Evolutionary conservation across 2,888 invertebrate genomes (phyloP).

Genomic region (Apodemia zela): DNA sequence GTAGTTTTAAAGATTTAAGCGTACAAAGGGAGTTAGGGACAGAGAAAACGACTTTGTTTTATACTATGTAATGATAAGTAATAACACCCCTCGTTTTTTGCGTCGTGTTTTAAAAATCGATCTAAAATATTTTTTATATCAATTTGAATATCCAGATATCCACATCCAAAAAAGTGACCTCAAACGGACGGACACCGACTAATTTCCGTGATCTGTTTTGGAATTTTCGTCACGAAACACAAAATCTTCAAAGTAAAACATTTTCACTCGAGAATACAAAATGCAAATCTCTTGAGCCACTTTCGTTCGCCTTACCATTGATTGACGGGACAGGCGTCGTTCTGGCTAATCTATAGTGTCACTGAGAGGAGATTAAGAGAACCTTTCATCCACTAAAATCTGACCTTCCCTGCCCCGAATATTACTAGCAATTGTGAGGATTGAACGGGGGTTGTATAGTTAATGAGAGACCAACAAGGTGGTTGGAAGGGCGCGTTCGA

Average conservation of each 20-base stretch:
- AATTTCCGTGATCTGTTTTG: too few species aligned
- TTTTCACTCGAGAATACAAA: constrained; percentile 39
- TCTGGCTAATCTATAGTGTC: constrained; percentile 55
- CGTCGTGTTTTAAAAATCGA: too few species aligned
- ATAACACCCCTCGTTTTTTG: too few species aligned
- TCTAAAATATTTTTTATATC: too few species aligned
- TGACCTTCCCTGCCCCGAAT: constrained; percentile 32
- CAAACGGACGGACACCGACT: too few species aligned
- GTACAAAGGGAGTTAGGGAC: too few species aligned
- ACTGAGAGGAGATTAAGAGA: constrained; percentile 45
- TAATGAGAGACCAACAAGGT: constrained; percentile 26
- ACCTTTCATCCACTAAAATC: constrained; percentile 35
- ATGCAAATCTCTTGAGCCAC: constrained; percentile 37
- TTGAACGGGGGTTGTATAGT: constrained; percentile 22
- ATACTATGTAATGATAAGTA: too few species aligned
- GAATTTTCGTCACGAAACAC: background rate
- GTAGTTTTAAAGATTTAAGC: too few species aligned
- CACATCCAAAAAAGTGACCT: too few species aligned
- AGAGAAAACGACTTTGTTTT: too few species aligned
- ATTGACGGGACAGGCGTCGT: constrained; percentile 54
- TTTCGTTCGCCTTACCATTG: constrained; percentile 41
- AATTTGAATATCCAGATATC: too few species aligned
- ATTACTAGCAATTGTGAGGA: constrained; percentile 18
- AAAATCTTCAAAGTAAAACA: background rate
- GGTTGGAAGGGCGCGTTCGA: constrained; percentile 25